Evolutionary conservation across 2,797 vertebrate genomes (phyloP).

Genomic region (Myioborus melanocephalus): DNA sequence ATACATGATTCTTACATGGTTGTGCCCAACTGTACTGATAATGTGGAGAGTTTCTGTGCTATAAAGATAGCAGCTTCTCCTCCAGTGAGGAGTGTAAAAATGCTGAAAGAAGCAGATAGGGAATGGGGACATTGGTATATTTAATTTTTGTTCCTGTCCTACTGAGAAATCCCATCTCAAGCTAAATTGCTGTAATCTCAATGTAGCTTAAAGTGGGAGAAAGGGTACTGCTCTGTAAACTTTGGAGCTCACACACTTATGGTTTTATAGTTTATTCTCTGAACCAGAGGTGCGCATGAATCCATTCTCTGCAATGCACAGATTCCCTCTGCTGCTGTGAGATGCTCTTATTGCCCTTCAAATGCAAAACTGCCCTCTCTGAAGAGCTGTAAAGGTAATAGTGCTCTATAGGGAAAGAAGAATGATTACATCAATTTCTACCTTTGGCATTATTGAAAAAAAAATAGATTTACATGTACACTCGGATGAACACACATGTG

Average conservation of each 20-base stretch:
- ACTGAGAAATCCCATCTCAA: background rate
- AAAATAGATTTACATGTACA: background rate
- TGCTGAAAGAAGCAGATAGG: background rate
- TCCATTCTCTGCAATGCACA: background rate
- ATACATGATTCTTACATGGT: background rate
- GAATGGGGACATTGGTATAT: background rate
- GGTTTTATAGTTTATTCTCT: background rate
- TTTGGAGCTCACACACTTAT: background rate
- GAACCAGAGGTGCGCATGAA: background rate
- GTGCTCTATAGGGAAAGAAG: constrained; percentile 17
- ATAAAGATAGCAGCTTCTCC: background rate
- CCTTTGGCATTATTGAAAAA: constrained; percentile 2
- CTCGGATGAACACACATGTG: rapidly evolving
- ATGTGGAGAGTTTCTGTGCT: background rate
- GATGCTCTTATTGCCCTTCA: background rate
- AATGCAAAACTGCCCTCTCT: background rate
- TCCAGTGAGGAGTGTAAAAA: background rate
- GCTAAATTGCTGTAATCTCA: background rate
- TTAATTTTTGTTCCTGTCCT: constrained; percentile 5
- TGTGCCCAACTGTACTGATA: background rate
- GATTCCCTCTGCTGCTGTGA: background rate
- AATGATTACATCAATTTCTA: background rate
- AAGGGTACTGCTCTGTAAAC: background rate
- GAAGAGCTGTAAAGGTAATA: constrained; percentile 28
- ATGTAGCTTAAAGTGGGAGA: background rate